Evolutionary conservation across 2,888 invertebrate species (phyloP).

Genomic region (Diaphora mendica): DNA sequence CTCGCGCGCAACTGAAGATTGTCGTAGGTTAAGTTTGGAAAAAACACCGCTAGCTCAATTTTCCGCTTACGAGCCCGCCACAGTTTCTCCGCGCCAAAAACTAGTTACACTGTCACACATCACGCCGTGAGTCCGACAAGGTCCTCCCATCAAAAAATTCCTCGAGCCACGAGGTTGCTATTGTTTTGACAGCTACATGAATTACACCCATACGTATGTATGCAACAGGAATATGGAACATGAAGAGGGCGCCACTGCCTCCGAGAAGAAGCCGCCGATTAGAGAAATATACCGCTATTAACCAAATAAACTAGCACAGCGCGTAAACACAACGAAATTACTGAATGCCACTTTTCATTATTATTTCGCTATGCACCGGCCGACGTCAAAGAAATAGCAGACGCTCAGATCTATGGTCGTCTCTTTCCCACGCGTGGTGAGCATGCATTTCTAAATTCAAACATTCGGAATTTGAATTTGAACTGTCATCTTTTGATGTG

Average conservation of each 20-base stretch:
- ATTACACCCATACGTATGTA: constrained; percentile 66
- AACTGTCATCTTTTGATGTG: constrained; percentile 61
- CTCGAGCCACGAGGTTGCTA: constrained; percentile 60
- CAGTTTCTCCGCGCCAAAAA: constrained; percentile 72
- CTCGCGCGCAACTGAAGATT: constrained; percentile 85
- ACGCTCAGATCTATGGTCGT: constrained; percentile 67
- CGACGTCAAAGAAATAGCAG: constrained; percentile 81
- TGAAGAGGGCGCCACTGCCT: constrained; percentile 72
- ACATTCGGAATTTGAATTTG: constrained; percentile 68
- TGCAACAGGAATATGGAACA: constrained; percentile 56
- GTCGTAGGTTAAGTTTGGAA: constrained; percentile 84
- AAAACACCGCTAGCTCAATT: constrained; percentile 82
- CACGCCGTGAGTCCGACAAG: constrained; percentile 41
- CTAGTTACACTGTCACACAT: constrained; percentile 59
- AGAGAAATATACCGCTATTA: constrained; percentile 64
- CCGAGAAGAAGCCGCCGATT: constrained; percentile 47
- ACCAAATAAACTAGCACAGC: constrained; percentile 84
- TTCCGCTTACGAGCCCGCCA: constrained; percentile 72
- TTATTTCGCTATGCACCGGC: constrained; percentile 84
- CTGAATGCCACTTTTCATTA: constrained; percentile 86
- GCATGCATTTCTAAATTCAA: constrained; percentile 74
- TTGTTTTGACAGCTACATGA: constrained; percentile 80
- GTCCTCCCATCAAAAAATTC: constrained; percentile 40
- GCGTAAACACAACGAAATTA: constrained; percentile 86
- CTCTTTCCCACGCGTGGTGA: constrained; percentile 73